Evolutionary conservation across 1,140 invertebrate genomes (phyloP), one percentile per base, ranked within the genome.

Genomic region (Hylaeus anthracinus): DNA sequence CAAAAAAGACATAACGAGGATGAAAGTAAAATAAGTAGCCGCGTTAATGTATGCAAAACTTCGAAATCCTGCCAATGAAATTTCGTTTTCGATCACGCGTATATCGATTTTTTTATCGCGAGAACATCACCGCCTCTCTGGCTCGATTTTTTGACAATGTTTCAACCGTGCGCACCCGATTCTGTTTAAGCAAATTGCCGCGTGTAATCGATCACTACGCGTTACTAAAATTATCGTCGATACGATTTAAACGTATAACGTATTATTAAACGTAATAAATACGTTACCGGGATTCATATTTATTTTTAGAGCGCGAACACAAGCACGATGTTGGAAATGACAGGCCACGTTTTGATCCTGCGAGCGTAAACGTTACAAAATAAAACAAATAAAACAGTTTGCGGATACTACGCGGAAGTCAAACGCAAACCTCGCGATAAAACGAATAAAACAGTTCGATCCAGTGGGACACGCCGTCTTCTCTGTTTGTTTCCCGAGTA

Each of bases 31-130:
- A 76, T 55, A 45, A 51, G 51, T 66, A 56, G 39, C 12, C 12
- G 3, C 0, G 3, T 39, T n/a, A 61, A 70, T 53, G 14, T 15
- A 43, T 53, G 75, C 15, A 53, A 71, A 77, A 71, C 70, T 51
- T 51, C n/a, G 6, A 71, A 70, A 10, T 10, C n/a, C n/a, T 2
- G 65, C 15, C n/a, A 51, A 69, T 60, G 53, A 43, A 69, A 56
- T 76, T 76, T 76, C 64, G 14, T n/a, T 69, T 64, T 26, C 39
- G 53, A 74, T 65, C 48, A 37, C 48, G 43, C 26, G 71, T 5
- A 8, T 26, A 63, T 4, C 6, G 45, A 12, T 74, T 12, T 10
- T 43, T 26, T 8, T n/a, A 56, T 26, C 8, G 37, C 5, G 6
- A 43, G 26, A 51, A 48, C 12, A n/a, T 60, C 14, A 60, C 37